Base-by-base conservation (phyloP, 2,888 invertebrate species). In the Cheilosia vulpina region DNA sequence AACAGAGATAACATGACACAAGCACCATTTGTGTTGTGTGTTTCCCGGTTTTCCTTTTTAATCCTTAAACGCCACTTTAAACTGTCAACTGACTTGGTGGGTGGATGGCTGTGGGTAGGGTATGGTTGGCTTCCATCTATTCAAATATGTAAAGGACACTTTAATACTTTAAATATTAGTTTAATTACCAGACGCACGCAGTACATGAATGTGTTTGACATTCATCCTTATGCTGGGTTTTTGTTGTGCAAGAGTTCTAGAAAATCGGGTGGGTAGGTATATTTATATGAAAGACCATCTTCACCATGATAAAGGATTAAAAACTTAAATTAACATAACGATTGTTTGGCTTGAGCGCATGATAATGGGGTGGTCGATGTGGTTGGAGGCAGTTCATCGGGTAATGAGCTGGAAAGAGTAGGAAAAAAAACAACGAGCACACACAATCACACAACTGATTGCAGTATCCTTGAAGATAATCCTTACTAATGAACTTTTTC, bases 61-160 rank as follows among this genome's bases (percentile, higher is more conserved):
- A 83, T 83, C 72, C 78, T 83, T 83, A 83, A 83, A 83, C 78
- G 78, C 83, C 83, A 78, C 78, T 83, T 78, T 79, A 79, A 83
- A 73, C 68, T 73, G 83, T 78, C 68, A 83, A 83, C 63, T 66
- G 58, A 65, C 15, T 52, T 31, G 19, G 45, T 6, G 52, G 75
- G 50, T 19, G 55, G 31, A 9, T 31, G 60, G 52, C 4, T 27
- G 5, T 11, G 47, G 58, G 34, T 34, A 0, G 27, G 47, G 45
- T 13, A 17, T 17, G 38, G 19, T 58, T 62, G 19, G 47, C 13
- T 52, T 52, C 13, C 24, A 24, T 55, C 31, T 31, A 45, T 60
- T 57, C 55, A 85, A 80, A 69, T 53, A 71, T 57, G 43, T 52
- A 62, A 75, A 57, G 53, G 55, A 79, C 52, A 79, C 76, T 81